A percentile compares a stretch with the other conserved stretches of the same genome.
These are phyloP conservation scores for Protobothrops mucrosquamatus DNA, from an alignment of 2,113 vertebrate species.

Conservation along the genomic window DNA sequence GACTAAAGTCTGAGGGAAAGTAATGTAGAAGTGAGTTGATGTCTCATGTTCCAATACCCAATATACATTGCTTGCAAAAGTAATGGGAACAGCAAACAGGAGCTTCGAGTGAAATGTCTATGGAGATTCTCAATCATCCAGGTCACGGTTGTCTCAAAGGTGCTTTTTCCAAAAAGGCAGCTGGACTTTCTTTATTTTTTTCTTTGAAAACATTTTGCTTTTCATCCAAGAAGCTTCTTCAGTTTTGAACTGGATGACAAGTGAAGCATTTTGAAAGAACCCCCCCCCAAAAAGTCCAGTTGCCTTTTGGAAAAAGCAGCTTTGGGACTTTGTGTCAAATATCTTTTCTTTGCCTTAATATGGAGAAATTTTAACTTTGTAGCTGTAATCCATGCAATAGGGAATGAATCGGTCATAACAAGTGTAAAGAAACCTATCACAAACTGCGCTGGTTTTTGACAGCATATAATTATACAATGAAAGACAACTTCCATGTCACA, in stretches of 20 bases:
- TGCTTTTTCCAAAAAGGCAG: too few species aligned
- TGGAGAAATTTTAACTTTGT: not conserved
- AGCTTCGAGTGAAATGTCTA: too few species aligned
- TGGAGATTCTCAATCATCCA: too few species aligned
- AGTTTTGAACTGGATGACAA: not conserved
- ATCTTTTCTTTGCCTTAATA: not conserved
- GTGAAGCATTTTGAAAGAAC: not conserved
- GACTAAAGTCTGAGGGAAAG: too few species aligned
- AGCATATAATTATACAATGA: not conserved
- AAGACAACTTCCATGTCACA: not conserved
- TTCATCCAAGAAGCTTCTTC: not conserved
- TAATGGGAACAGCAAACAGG: too few species aligned
- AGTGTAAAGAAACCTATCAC: not conserved
- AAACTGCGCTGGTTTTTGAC: not conserved
- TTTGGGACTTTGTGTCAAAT: not conserved
- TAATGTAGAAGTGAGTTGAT: too few species aligned
- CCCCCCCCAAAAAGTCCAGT: not conserved
- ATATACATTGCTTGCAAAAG: too few species aligned
- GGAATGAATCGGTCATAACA: not conserved
- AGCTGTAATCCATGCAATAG: not conserved
- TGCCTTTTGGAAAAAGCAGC: not conserved
- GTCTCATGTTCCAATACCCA: too few species aligned
- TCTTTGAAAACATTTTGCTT: not conserved
- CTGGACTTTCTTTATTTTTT: not conserved
- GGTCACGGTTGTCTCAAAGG: too few species aligned